Base-by-base conservation (phyloP, 1,140 invertebrate species). In the Drosophila kurseongensis region DNA sequence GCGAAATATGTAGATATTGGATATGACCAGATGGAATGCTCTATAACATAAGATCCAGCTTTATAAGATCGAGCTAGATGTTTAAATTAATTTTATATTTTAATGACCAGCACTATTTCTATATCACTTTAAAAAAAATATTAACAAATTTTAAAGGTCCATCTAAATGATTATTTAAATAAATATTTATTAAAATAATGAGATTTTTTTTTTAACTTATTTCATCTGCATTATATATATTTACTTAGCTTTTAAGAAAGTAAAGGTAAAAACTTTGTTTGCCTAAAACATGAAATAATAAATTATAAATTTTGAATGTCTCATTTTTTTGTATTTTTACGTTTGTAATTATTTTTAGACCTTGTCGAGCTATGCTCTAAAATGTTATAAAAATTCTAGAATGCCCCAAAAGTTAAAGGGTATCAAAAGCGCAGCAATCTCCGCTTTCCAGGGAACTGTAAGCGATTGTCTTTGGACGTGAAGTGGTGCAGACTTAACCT, bases 361-460 rank as follows among this genome's bases (percentile, higher is more conserved):
- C 3, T 5, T 45, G 4, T 45, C 18, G 18, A 12, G 2, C 2
- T 6, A 13, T 23, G 5, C 2, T 45, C 5, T 3, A 12, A 45
- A 45, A n/a, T 27, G 16, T n/a, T 23, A 18, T 10, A 10, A 12
- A 1, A 38, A 38, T 18, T 1, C 14, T 7, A 52, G 5, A 2
- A 12, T 14, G 10, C 18, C 16, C 27, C 16, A 0, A 7, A 29
- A 36, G 4, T 12, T 0, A 0, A 7, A 75, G 72, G 32, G 73
- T 38, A 75, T 56, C 1, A 50, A 40, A 44, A 32, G 12, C 40
- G 9, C 40, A 52, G 51, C 32, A 38, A 73, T 36, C 40, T 40
- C 41, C 23, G 47, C 54, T 58, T 89, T 89, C 80, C 85, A 57
- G 57, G 80, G 84, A 89, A 89, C 80, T 89, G 60, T 36, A 55